Conservation (phyloP, 2,888 invertebrate species). For the Dryomyza anilis region DNA sequence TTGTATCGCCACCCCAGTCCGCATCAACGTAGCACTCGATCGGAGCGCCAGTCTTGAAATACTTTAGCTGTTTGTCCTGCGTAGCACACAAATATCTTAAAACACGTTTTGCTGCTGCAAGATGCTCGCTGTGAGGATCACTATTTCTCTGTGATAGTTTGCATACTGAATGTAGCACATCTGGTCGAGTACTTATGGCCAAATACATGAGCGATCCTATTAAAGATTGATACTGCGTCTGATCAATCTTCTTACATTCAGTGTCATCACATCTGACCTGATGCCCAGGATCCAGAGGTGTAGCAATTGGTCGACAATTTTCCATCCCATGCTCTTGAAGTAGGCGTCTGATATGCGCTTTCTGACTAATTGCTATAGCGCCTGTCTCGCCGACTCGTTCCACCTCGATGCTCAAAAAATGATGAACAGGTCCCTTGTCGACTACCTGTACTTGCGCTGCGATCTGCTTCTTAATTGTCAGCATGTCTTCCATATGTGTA, state of each 20-base stretch:
- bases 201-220: slow-evolving; percentile 33
- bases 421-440: slow-evolving; percentile 26
- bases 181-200: slow-evolving; percentile 30
- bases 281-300: slow-evolving; percentile 27
- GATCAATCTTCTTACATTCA: slow-evolving; percentile 17
- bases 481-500: slow-evolving; percentile 1
- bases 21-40: slow-evolving; percentile 32
- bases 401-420: slow-evolving; percentile 28
- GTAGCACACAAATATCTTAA: slow-evolving; percentile 31
- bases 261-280: slow-evolving; percentile 22
- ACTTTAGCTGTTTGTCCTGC: slow-evolving; percentile 28
- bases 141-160: slow-evolving; percentile 30
- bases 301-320: slow-evolving; percentile 15
- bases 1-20: slow-evolving; percentile 31
- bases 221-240: slow-evolving; percentile 28
- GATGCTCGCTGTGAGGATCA: slow-evolving; percentile 31
- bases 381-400: slow-evolving; percentile 18
- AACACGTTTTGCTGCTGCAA: slow-evolving; percentile 26
- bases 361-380: not conserved
- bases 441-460: slow-evolving; percentile 3
- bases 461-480: slow-evolving; percentile 7
- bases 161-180: slow-evolving; percentile 29
- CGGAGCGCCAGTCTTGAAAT: slow-evolving; percentile 18
- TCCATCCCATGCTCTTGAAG: slow-evolving; percentile 25
- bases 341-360: slow-evolving; percentile 4